Evolutionary conservation across 2,888 invertebrate species (phyloP).

Genomic region (Cheilosia variabilis): DNA sequence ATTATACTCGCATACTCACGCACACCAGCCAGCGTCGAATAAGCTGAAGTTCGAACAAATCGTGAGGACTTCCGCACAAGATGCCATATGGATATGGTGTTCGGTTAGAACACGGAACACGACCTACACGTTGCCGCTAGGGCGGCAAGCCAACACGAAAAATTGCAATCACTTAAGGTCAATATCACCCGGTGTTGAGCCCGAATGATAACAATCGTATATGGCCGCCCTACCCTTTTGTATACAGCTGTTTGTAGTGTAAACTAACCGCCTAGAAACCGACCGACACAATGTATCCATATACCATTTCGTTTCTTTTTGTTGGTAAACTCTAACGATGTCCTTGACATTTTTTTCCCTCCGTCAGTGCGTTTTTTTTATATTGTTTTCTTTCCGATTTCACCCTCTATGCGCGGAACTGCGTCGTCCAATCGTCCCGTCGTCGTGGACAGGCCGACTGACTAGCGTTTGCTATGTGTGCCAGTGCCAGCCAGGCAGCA

Average conservation of each 20-base stretch:
- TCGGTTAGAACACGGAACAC: not conserved
- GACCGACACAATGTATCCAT: not conserved
- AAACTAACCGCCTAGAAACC: conserved; percentile 28
- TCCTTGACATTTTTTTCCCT: conserved; percentile 25
- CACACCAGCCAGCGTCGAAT: not conserved
- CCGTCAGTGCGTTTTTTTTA: not conserved
- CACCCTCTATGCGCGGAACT: not conserved
- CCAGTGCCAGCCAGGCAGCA: conserved; percentile 14
- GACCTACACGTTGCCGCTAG: not conserved
- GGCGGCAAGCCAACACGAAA: conserved; percentile 24
- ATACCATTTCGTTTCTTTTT: not conserved
- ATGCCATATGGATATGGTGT: conserved; percentile 26
- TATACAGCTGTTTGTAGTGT: conserved; percentile 5
- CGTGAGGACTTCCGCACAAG: conserved; percentile 34
- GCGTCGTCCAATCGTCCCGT: not conserved
- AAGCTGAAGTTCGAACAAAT: conserved; percentile 10
- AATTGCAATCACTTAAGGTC: conserved; percentile 59
- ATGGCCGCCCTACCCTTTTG: not conserved
- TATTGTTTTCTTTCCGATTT: conserved; percentile 13
- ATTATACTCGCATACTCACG: not conserved
- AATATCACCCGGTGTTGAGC: conserved; percentile 42
- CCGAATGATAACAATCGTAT: conserved; percentile 50
- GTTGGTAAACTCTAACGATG: conserved; percentile 13
- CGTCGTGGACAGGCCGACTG: not conserved
- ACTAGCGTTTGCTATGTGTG: conserved; percentile 17